These are phyloP conservation scores for Tachycineta bicolor DNA, from an alignment of 2,113 vertebrate genomes.

Conservation along the genomic window DNA sequence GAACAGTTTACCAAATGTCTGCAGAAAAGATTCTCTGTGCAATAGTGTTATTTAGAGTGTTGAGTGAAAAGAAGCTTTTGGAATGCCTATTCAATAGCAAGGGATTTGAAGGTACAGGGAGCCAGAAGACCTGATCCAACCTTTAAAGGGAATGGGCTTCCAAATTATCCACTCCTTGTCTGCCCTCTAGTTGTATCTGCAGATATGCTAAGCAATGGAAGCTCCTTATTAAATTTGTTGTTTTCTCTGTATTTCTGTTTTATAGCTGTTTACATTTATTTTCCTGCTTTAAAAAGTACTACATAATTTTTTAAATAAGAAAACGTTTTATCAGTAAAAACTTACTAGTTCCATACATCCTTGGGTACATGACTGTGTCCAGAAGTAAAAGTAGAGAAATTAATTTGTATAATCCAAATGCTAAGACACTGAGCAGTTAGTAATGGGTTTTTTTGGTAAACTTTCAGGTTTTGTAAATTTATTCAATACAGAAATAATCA, in stretches of 20 bases:
- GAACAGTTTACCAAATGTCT: not conserved
- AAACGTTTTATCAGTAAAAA: not conserved
- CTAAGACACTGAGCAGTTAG: not conserved
- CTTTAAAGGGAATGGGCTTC: not conserved
- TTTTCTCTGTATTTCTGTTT: not conserved
- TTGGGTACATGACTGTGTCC: not conserved
- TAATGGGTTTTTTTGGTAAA: not conserved
- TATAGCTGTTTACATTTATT: not conserved
- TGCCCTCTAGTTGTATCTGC: not conserved
- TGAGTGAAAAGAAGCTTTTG: not conserved
- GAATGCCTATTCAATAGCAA: not conserved
- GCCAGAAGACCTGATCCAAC: not conserved
- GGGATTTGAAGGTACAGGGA: not conserved
- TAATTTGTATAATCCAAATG: not conserved
- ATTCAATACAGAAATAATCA: not conserved
- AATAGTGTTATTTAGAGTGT: not conserved
- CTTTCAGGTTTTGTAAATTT: not conserved
- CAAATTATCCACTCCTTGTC: not conserved
- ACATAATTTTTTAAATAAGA: not conserved
- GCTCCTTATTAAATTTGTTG: not conserved
- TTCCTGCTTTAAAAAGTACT: not conserved
- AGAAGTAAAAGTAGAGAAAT: not conserved
- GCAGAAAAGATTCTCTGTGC: not conserved
- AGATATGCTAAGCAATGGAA: not conserved
- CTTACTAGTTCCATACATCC: not conserved